Evolutionary conservation across 2,113 vertebrate genomes (phyloP).

Genomic region (Caloenas nicobarica): DNA sequence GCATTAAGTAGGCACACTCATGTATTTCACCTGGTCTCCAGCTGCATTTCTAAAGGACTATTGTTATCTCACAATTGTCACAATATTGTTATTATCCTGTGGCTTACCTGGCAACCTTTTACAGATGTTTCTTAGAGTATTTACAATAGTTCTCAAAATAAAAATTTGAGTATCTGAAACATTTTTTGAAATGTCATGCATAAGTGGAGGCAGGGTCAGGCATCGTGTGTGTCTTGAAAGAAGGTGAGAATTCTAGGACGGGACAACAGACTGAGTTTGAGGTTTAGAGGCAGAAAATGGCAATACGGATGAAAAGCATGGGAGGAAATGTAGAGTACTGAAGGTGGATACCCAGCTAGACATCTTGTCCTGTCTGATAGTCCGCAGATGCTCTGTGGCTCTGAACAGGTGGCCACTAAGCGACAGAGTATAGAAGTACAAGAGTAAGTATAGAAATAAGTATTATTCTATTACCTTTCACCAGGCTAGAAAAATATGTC

Average conservation of each 20-base stretch:
- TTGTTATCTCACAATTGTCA: background rate
- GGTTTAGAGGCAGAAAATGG: background rate
- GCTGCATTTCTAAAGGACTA: background rate
- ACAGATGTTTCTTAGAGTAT: background rate
- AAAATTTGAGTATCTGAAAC: background rate
- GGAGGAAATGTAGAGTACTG: background rate
- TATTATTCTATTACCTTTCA: background rate
- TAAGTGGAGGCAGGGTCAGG: background rate
- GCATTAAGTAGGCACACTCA: background rate
- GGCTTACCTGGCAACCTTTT: background rate
- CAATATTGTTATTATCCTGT: background rate
- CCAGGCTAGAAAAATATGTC: background rate
- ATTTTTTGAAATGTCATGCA: background rate
- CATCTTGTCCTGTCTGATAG: background rate
- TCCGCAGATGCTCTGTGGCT: background rate
- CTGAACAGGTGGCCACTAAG: background rate
- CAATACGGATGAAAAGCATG: background rate
- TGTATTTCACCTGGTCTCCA: background rate
- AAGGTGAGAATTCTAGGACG: background rate
- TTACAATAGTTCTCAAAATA: background rate
- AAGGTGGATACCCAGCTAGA: background rate
- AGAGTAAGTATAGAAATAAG: background rate
- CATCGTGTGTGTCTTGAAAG: background rate
- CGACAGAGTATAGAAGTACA: background rate
- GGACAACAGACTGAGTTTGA: background rate